phyloP scores from a whole-genome alignment of 2,888 invertebrate genomes.

The Drosophila parthenogenetica region DNA sequence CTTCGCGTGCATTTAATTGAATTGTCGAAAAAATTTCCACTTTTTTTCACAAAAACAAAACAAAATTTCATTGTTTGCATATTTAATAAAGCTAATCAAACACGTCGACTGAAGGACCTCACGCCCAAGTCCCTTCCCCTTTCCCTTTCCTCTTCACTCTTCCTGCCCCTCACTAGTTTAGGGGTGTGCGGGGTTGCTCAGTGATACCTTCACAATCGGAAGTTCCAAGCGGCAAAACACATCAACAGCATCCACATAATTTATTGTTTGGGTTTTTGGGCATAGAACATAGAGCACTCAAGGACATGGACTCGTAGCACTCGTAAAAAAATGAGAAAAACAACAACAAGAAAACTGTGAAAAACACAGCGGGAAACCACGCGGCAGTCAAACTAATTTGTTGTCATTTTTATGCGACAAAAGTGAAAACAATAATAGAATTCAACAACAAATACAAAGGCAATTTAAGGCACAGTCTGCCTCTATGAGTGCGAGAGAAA shows the following conservation, averaged over 20 bases:
- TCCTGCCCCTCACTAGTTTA: background rate
- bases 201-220: constrained; percentile 51
- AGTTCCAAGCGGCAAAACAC: constrained; percentile 27
- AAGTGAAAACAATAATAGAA: constrained; percentile 75
- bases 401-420: constrained; percentile 81
- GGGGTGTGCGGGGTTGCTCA: constrained; percentile 69
- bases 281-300: constrained; percentile 45
- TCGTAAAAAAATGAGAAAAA: constrained; percentile 21
- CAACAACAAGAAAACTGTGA: constrained; percentile 66
- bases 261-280: constrained; percentile 55
- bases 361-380: constrained; percentile 79
- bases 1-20: constrained; percentile 62
- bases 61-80: constrained; percentile 73
- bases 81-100: constrained; percentile 81
- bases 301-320: constrained; percentile 57
- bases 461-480: too few relatives aligned
- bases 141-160: constrained; percentile 1
- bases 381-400: constrained; percentile 79
- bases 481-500: background rate
- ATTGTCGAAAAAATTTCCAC: constrained; percentile 68
- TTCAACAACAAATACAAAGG: constrained; percentile 28
- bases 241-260: constrained; percentile 69
- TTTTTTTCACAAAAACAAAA: constrained; percentile 77
- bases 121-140: constrained; percentile 5
- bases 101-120: constrained; percentile 52